Conservation (phyloP, 2,797 vertebrate species). For the Etheostoma nigrum region DNA sequence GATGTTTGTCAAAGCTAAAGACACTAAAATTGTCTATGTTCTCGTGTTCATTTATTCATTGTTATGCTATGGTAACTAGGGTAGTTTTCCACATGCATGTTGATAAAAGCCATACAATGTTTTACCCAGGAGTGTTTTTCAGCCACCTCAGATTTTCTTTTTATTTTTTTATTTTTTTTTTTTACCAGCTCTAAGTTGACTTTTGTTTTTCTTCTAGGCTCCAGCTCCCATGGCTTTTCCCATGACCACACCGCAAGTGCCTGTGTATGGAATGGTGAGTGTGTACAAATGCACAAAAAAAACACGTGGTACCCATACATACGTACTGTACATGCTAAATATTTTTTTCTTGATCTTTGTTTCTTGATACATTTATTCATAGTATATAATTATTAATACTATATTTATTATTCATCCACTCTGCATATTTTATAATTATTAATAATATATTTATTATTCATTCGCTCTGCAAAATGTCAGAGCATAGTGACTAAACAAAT, state of each 20-base stretch:
- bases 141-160: neutral
- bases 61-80: too few relatives aligned
- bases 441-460: too few relatives aligned
- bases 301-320: neutral
- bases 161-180: too few relatives aligned
- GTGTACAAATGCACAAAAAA: neutral
- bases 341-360: too few relatives aligned
- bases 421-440: too few relatives aligned
- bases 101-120: neutral
- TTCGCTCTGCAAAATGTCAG: neutral
- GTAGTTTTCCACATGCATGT: neutral
- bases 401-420: too few relatives aligned
- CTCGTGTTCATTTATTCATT: neutral
- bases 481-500: neutral
- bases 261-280: conserved; percentile 95
- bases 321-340: too few relatives aligned
- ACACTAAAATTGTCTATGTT: neutral
- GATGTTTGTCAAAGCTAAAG: neutral
- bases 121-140: conserved; percentile 4
- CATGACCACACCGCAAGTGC: conserved; percentile 93
- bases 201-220: conserved; percentile 76
- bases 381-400: too few relatives aligned
- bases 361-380: too few relatives aligned
- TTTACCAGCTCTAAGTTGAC: neutral
- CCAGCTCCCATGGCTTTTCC: conserved; percentile 90